Evolutionary conservation across 2,113 vertebrate species (phyloP), one percentile per base, ranked within the genome.

Genomic region (Centrocercus urophasianus): DNA sequence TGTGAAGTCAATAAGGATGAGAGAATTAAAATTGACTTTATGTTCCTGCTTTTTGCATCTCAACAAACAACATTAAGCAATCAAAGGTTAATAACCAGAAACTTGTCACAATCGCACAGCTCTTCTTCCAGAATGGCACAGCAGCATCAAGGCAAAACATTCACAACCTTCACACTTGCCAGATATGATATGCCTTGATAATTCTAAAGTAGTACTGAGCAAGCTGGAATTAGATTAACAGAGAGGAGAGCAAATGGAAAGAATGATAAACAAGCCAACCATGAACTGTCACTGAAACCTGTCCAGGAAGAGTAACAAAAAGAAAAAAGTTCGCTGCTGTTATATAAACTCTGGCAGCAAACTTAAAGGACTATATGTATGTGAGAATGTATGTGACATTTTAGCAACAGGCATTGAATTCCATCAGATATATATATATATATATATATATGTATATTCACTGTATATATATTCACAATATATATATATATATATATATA

Each of bases 41-140:
- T 93, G 82, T 94, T 92, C 79, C 71, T 88, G 42, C 60, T 67
- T 95, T 95, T 89, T 88, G 75, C 61, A 69, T 93, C 75, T 91
- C 72, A 89, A 57, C 56, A 83, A 93, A 89, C 64, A 93, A 63
- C 50, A 71, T 74, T 83, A 72, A 92, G 85, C 47, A 93, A 89
- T 66, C 87, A 91, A 94, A 96, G 87, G 89, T 95, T 96, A 93
- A 88, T 71, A 95, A 86, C 69, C 73, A 95, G 87, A 72, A 93
- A 89, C 87, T 91, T 93, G 91, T 91, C 87, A 85, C 89, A 93
- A 94, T 50, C 87, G 89, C 60, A 70, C 79, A 91, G 59, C 63
- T 93, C 63, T 92, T 81, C 84, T 91, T 79, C 89, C 86, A 80
- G 59, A 94, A 93, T 63, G 85, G 61, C 88, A 93, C 82, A 60